These are phyloP conservation scores for Brevipalpus yothersi DNA, from an alignment of 1,140 invertebrate species.

Conservation along the genomic window DNA sequence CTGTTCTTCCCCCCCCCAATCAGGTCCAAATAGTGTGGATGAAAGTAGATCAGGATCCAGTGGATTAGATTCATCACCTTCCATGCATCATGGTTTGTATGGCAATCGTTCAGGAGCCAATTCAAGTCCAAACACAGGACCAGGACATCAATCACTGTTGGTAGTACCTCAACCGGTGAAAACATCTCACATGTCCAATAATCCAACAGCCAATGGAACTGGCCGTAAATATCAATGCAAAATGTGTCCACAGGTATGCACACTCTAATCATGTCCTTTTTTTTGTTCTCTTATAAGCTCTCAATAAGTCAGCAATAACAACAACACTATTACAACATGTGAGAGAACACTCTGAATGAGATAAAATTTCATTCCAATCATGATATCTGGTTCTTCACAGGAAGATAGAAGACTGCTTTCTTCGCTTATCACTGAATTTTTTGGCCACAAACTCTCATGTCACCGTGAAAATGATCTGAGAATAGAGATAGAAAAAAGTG, in stretches of 20 bases:
- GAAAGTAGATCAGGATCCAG: slow-evolving; percentile 10
- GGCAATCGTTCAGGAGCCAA: slow-evolving; percentile 9
- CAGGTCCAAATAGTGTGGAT: neutral
- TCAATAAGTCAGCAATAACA: neutral
- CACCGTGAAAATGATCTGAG: too few relatives aligned
- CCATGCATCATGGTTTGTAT: slow-evolving; percentile 12
- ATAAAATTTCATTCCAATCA: neutral
- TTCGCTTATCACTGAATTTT: too few relatives aligned
- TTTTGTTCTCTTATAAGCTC: neutral
- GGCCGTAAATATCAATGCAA: slow-evolving; percentile 76
- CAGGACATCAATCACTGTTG: slow-evolving; percentile 29
- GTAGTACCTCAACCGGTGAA: slow-evolving; percentile 77
- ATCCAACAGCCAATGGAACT: slow-evolving; percentile 3
- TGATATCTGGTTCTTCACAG: too few relatives aligned
- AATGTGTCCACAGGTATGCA: slow-evolving; percentile 80
- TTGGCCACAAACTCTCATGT: too few relatives aligned
- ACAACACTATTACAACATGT: neutral
- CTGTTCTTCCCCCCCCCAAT: neutral
- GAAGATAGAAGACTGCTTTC: too few relatives aligned
- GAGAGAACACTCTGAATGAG: neutral
- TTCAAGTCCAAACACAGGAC: slow-evolving; percentile 15
- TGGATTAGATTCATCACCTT: slow-evolving; percentile 12
- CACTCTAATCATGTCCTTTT: neutral
- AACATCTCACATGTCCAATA: slow-evolving; percentile 30
- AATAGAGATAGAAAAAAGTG: too few relatives aligned